Evolutionary conservation across 2,888 invertebrate species (phyloP), one percentile per base, ranked within the genome.

Genomic region (Dryocosmus kuriphilus): DNA sequence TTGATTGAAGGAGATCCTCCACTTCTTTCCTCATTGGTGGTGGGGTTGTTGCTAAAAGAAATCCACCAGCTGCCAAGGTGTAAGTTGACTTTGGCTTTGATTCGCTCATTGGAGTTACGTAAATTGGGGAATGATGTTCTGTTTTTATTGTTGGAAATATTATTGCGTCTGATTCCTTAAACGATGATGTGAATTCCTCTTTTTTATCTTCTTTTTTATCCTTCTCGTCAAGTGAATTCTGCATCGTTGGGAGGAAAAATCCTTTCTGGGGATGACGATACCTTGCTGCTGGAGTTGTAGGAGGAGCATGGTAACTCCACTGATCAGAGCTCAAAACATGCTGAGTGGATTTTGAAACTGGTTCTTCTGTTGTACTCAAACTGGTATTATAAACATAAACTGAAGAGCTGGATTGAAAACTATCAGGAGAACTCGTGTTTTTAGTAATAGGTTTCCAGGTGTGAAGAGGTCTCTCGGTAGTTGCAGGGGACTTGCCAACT

Each of bases 231-330:
- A 78, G 67, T 2, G 73, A 19, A 57, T 63, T 80, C 0, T 80
- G 73, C 65, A 84, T 78, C 0, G 86, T 86, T 14, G 87, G 86
- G 14, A 86, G 67, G 46, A 86, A 85, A 1, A 79, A 82, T 9
- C 78, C 75, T 41, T 27, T 74, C 9, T 63, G 11, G n/a, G 57
- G 14, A 46, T 6, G 6, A 41, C 14, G 22, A 38, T 65, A 22
- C 14, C 22, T 32, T 62, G 51, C n/a, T 61, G 16, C 51, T 0
- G 83, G 83, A 11, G 83, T 84, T 38, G 86, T 83, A 4, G 87
- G 86, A 19, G 89, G 87, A 4, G 92, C 92, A 77, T 89, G 92
- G 80, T 93, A 93, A 22, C 91, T 92, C 86, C 93, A 90, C 75
- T 90, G 88, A 76, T 89, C 86, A 0, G 86, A 87, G 0, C 86